These are phyloP conservation scores for Steinernema feltiae DNA, from an alignment of 1,140 invertebrate genomes.

Conservation along the genomic window DNA sequence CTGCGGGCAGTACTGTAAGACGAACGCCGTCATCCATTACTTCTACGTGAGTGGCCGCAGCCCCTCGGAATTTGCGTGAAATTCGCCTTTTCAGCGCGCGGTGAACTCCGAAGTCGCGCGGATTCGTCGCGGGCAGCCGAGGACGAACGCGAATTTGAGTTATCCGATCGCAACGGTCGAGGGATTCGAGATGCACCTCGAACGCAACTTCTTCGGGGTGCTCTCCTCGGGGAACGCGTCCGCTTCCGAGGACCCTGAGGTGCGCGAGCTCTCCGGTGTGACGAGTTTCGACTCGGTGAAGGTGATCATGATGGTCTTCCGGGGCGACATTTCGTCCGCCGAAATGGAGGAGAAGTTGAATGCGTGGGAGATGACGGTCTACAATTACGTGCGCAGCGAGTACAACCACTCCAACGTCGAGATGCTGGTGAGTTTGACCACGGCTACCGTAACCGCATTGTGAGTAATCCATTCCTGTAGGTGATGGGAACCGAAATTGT, in stretches of 20 bases:
- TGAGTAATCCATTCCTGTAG: constrained; percentile 21
- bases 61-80: no score
- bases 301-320: constrained; percentile 46
- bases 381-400: constrained; percentile 33
- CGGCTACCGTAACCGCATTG: background rate
- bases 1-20: constrained; percentile 50
- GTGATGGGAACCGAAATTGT: constrained; percentile 53
- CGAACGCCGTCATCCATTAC: constrained; percentile 31
- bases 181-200: constrained; percentile 48
- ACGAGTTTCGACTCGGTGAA: constrained; percentile 48
- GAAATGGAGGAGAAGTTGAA: constrained; percentile 14
- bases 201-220: constrained; percentile 51
- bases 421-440: constrained; percentile 37
- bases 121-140: background rate
- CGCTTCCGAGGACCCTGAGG: constrained; percentile 14
- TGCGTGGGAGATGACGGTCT: constrained; percentile 36
- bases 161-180: constrained; percentile 48
- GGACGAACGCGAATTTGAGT: constrained; percentile 20
- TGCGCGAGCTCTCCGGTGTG: background rate
- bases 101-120: constrained; percentile 26
- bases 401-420: constrained; percentile 24
- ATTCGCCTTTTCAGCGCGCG: constrained; percentile 20
- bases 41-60: constrained; percentile 40
- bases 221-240: constrained; percentile 10
- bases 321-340: constrained; percentile 37